Evolutionary conservation across 2,113 vertebrate species (phyloP).

Genomic region (Nerophis lumbriciformis): DNA sequence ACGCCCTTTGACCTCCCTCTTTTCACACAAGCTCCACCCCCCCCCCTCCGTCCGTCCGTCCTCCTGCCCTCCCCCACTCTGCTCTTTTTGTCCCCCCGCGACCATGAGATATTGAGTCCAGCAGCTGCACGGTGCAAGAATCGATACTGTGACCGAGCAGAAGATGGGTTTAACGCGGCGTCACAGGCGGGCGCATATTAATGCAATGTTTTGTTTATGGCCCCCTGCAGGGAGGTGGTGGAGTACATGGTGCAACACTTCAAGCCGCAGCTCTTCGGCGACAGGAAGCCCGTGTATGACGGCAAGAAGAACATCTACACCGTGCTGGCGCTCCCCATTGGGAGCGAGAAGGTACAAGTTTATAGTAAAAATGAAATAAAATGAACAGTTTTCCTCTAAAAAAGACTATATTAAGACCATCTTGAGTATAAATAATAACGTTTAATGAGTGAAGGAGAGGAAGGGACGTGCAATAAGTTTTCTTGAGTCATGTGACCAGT

Average conservation of each 20-base stretch:
- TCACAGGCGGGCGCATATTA: slow-evolving; percentile 2
- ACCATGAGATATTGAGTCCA: slow-evolving; percentile 47
- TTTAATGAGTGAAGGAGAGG: too few relatives aligned
- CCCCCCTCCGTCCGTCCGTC: slow-evolving; percentile 3
- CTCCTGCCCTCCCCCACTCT: background rate
- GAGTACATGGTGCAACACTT: slow-evolving; percentile 99
- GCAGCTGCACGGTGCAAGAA: slow-evolving; percentile 50
- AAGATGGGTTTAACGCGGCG: slow-evolving; percentile 16
- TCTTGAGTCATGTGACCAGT: too few relatives aligned
- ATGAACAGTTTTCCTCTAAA: too few relatives aligned
- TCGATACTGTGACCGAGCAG: slow-evolving; percentile 48
- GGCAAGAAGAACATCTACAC: slow-evolving; percentile 99
- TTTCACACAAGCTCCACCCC: slow-evolving; percentile 32
- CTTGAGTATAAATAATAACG: too few relatives aligned
- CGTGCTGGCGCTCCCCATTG: slow-evolving; percentile 93
- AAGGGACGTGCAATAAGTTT: too few relatives aligned
- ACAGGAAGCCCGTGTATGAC: slow-evolving; percentile 96
- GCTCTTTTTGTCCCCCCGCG: slow-evolving; percentile 45
- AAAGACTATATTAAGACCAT: too few relatives aligned
- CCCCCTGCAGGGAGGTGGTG: slow-evolving; percentile 86
- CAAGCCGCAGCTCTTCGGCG: slow-evolving; percentile 97
- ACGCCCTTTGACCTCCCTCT: slow-evolving; percentile 45
- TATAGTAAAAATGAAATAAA: too few relatives aligned
- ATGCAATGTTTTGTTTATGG: slow-evolving; percentile 9
- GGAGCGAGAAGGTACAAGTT: slow-evolving; percentile 85